These are phyloP conservation scores for Paraplagusia blochii DNA, from an alignment of 2,113 vertebrate species.

Conservation along the genomic window DNA sequence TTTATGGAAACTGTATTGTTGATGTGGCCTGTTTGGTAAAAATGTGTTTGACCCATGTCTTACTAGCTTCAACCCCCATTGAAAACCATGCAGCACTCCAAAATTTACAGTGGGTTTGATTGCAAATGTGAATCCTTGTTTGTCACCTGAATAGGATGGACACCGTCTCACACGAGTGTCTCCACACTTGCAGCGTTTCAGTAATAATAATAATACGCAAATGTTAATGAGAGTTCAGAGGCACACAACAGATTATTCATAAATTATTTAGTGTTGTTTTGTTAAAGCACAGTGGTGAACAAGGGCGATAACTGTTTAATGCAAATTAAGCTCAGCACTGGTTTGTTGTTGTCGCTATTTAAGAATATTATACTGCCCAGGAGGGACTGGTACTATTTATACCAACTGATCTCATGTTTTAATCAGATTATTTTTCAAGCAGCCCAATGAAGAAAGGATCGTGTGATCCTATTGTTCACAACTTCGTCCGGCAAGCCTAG, in stretches of 20 bases:
- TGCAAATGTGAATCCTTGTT: too few species aligned
- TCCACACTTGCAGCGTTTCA: too few species aligned
- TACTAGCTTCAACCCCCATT: too few species aligned
- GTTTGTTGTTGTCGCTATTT: neutral
- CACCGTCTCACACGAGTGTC: too few species aligned
- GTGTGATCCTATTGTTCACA: too few species aligned
- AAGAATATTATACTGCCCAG: neutral
- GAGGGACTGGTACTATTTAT: conserved; percentile 4
- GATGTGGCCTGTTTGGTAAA: too few species aligned
- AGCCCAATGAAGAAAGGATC: neutral
- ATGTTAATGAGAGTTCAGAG: neutral
- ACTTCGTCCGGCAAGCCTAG: too few species aligned
- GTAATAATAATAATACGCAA: neutral
- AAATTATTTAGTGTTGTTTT: neutral
- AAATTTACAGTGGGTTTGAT: too few species aligned
- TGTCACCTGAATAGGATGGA: too few species aligned
- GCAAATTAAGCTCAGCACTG: neutral
- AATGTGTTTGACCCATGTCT: too few species aligned
- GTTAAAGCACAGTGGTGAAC: neutral
- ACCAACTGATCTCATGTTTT: neutral
- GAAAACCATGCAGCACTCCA: too few species aligned
- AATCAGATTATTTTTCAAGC: conserved; percentile 6
- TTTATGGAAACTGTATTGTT: too few species aligned
- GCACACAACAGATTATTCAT: neutral
- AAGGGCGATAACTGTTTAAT: neutral